Percentiles rank a stretch among this genome's conserved stretches.
Evolutionary conservation across 2,797 vertebrate genomes (phyloP).

Genomic region (Trichosurus vulpecula): DNA sequence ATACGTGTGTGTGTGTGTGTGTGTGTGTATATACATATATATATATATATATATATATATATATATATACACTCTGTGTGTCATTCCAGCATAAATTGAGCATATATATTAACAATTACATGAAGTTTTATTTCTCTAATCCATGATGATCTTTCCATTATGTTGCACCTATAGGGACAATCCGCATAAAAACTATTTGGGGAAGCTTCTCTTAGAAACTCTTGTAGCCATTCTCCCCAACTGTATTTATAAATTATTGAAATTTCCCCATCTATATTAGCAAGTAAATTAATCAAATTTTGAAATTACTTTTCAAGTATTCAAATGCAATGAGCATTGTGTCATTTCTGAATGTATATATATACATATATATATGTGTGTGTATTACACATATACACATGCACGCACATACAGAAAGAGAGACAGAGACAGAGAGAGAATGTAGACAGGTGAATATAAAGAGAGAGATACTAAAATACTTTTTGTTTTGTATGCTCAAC

Average conservation of each 20-base stretch:
- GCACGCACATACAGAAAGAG: too few relatives aligned
- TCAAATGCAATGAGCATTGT: constrained; percentile 42
- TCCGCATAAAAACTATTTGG: constrained; percentile 50
- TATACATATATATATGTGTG: not conserved
- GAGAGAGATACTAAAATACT: constrained; percentile 44
- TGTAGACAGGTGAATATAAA: not conserved
- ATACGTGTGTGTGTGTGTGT: too few relatives aligned
- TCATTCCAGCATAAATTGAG: constrained; percentile 77
- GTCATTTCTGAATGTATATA: constrained; percentile 15
- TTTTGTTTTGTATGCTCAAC: constrained; percentile 53
- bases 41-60: too few relatives aligned
- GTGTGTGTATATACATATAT: too few relatives aligned
- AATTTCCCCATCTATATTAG: constrained; percentile 50
- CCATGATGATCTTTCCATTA: constrained; percentile 62
- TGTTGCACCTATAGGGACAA: constrained; percentile 41
- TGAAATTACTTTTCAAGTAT: constrained; percentile 60
- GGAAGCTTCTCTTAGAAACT: constrained; percentile 53
- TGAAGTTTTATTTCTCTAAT: constrained; percentile 75
- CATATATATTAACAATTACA: constrained; percentile 70
- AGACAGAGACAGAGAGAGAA: not conserved
- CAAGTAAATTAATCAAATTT: constrained; percentile 55
- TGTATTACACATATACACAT: not conserved
- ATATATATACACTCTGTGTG: constrained; percentile 63
- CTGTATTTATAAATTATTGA: constrained; percentile 55
- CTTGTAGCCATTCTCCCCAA: constrained; percentile 55